Conservation (phyloP, 2,888 invertebrate species). For the Ormyrus thymus region DNA sequence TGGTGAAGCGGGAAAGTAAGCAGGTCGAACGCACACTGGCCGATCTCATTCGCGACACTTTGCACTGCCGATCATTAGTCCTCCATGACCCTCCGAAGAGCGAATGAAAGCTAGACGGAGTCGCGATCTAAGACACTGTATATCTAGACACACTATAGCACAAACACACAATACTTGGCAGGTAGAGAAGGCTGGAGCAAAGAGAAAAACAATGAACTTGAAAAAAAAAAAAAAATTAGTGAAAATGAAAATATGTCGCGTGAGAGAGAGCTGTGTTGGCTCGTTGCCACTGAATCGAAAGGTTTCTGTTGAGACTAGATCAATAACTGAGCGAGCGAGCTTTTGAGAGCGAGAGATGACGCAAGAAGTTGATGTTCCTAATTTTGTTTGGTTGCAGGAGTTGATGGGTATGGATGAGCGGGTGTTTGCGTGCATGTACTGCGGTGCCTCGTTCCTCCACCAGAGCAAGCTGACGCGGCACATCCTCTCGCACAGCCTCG, state of each 20-base stretch:
- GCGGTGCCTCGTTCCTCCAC: conserved; percentile 91
- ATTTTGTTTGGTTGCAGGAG: conserved; percentile 93
- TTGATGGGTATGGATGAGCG: conserved; percentile 86
- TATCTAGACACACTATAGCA: conserved; percentile 50
- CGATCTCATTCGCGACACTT: conserved; percentile 35
- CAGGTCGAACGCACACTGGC: conserved; percentile 22
- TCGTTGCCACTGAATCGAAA: too few species aligned
- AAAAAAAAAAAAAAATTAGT: background rate
- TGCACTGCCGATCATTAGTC: conserved; percentile 47
- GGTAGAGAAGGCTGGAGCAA: conserved; percentile 54
- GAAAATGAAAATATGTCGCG: too few species aligned
- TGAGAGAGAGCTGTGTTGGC: too few species aligned
- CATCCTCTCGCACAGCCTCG: conserved; percentile 91
- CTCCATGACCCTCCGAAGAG: conserved; percentile 32
- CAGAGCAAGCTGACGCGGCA: conserved; percentile 94
- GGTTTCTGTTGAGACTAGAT: too few species aligned
- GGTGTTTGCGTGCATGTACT: conserved; percentile 90
- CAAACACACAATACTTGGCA: conserved; percentile 33
- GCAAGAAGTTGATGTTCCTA: conserved; percentile 93
- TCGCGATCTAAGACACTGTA: conserved; percentile 40
- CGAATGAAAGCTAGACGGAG: conserved; percentile 15
- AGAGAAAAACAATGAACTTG: conserved; percentile 57
- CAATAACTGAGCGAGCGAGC: conserved; percentile 26
- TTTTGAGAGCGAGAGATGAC: conserved; percentile 27
- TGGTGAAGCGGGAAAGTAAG: conserved; percentile 46